phyloP scores from a whole-genome alignment of 2,113 vertebrate genomes.

The Perca fluviatilis region DNA sequence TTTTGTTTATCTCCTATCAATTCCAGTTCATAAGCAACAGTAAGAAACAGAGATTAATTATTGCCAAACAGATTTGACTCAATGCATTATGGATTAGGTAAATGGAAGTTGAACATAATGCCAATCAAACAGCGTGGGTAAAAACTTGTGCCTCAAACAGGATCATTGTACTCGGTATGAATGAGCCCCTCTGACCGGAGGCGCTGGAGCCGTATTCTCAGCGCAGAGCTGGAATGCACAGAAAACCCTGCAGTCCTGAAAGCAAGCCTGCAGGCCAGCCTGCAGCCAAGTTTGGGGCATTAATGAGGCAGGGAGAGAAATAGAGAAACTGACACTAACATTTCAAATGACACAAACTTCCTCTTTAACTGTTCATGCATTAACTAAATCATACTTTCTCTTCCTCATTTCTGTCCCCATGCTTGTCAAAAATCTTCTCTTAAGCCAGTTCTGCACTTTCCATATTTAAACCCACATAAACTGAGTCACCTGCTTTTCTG shows the following conservation, averaged over 20 bases:
- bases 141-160: conserved; percentile 58
- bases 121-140: conserved; percentile 68
- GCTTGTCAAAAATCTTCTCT: background rate
- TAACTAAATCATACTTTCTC: background rate
- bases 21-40: conserved; percentile 10
- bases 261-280: conserved; percentile 41
- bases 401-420: conserved; percentile 45
- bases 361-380: conserved; percentile 15
- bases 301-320: conserved; percentile 35
- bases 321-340: background rate
- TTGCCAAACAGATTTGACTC: conserved; percentile 39
- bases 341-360: conserved; percentile 45
- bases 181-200: conserved; percentile 69
- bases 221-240: conserved; percentile 61
- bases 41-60: conserved; percentile 46
- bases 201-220: conserved; percentile 62
- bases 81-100: conserved; percentile 69
- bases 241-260: conserved; percentile 43
- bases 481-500: background rate
- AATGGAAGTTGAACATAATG: conserved; percentile 60
- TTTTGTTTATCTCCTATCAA: conserved; percentile 43
- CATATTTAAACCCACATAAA: background rate
- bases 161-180: conserved; percentile 77
- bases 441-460: background rate
- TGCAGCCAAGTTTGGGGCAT: conserved; percentile 26